Conservation (phyloP, 2,113 vertebrate species). For the Psephotus haematonotus region DNA sequence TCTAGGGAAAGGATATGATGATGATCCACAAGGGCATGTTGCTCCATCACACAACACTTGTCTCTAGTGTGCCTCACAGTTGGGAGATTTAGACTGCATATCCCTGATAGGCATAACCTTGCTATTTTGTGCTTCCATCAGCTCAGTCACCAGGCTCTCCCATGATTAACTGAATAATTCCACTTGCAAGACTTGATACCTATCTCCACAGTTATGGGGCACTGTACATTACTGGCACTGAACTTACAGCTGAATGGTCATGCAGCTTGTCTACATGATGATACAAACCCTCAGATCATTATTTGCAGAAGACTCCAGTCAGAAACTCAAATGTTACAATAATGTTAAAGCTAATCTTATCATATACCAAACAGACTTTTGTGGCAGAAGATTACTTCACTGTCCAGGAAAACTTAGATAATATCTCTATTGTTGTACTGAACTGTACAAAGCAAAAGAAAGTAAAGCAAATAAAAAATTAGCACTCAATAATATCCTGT, state of each 20-base stretch:
- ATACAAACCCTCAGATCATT: neutral
- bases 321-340: neutral
- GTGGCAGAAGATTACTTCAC: neutral
- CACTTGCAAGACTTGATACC: conserved; percentile 44
- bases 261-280: neutral
- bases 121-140: neutral
- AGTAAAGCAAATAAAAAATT: neutral
- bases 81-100: neutral
- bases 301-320: neutral
- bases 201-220: neutral
- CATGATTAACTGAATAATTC: conserved; percentile 24
- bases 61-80: neutral
- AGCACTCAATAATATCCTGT: neutral
- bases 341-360: conserved; percentile 14
- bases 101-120: conserved; percentile 1
- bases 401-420: neutral
- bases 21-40: neutral
- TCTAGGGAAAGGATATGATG: neutral
- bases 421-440: neutral
- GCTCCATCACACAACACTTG: neutral
- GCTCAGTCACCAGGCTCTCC: neutral
- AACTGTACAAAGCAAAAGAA: neutral
- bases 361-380: neutral
- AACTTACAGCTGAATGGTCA: neutral
- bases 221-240: neutral